Evolutionary conservation across 2,797 vertebrate species (phyloP), one percentile per base, ranked within the genome.

Genomic region (Cirrhinus molitorella): DNA sequence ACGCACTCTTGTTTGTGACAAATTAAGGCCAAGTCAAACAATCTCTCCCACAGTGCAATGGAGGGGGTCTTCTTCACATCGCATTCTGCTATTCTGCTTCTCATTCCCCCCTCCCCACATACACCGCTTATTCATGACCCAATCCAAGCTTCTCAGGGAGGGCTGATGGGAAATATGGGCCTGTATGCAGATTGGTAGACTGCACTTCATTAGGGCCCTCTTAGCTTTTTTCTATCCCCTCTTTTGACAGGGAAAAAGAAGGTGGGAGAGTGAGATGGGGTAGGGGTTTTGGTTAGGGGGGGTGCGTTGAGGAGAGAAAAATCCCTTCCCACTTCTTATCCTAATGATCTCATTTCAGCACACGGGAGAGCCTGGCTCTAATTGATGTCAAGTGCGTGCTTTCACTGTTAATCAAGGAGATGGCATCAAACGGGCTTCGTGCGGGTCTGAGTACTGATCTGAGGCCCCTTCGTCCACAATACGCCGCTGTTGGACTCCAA

Each of bases 321-420:
- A 90, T 88, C 85, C 84, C 93, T 91, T 92, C 94, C 93, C 93
- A 94, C 96, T 96, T 94, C 96, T 95, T 93, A 95, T 97, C 96
- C 96, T 98, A 98, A 98, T 96, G 97, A 97, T 96, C 95, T 93
- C 91, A 94, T 95, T 95, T 95, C 94, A 95, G 95, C 96, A 94
- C 96, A 94, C 95, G 90, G 89, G 96, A 96, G 96, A 96, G 94
- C 95, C 94, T 92, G 91, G 92, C 91, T 91, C 96, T 98, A 98
- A 98, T 97, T 97, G 97, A 98, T 97, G 97, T 97, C 96, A 98
- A 98, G 97, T 97, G 96, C 97, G 95, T 94, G 96, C 96, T 96
- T 96, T 96, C 93, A 90, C 94, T 94, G 95, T 94, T 97, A 96
- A 96, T 96, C 93, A 95, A 94, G 93, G 91, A 88, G 89, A 89